Percentiles rank a stretch among this genome's conserved stretches.
phyloP scores from a whole-genome alignment of 2,113 vertebrate genomes.

The Atractosteus spatula region DNA sequence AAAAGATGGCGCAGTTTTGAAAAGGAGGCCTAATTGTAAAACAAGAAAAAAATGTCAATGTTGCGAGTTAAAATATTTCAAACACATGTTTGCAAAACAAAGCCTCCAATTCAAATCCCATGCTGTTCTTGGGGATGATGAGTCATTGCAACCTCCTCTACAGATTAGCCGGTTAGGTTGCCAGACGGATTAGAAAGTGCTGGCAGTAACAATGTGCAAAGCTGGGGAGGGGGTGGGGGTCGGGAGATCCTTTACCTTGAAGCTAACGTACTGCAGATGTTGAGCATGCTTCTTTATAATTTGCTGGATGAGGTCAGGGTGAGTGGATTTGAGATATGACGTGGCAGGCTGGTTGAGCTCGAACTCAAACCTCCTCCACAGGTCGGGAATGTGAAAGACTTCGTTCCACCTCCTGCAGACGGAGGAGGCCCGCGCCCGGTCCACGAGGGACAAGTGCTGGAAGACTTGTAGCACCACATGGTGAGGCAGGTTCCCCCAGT shows the following conservation, averaged over 20 bases:
- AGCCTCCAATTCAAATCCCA: too few relatives aligned
- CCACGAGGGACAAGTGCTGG: constrained; percentile 78
- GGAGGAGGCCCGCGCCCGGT: constrained; percentile 77
- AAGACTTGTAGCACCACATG: constrained; percentile 75
- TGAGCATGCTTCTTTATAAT: constrained; percentile 85
- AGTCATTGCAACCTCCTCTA: constrained; percentile 22
- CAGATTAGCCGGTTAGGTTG: constrained; percentile 19
- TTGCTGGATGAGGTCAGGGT: constrained; percentile 88
- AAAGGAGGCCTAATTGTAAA: too few relatives aligned
- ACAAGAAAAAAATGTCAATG: too few relatives aligned
- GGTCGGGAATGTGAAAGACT: constrained; percentile 83
- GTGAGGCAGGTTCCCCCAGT: constrained; percentile 80
- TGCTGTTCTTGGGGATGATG: constrained; percentile 11
- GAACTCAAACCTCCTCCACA: constrained; percentile 90
- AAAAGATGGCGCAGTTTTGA: too few relatives aligned
- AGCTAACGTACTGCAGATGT: constrained; percentile 85
- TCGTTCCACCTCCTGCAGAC: constrained; percentile 84
- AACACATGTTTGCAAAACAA: too few relatives aligned
- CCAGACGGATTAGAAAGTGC: constrained; percentile 27
- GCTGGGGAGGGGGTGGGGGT: neutral
- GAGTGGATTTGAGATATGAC: constrained; percentile 83
- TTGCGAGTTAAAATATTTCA: too few relatives aligned
- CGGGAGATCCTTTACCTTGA: constrained; percentile 67
- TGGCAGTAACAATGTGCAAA: constrained; percentile 23
- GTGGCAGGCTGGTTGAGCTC: constrained; percentile 85